A percentile compares a stretch with the other conserved stretches of the same genome.
phyloP scores from a whole-genome alignment of 2,113 vertebrate species.

The Mesocricetus auratus region DNA sequence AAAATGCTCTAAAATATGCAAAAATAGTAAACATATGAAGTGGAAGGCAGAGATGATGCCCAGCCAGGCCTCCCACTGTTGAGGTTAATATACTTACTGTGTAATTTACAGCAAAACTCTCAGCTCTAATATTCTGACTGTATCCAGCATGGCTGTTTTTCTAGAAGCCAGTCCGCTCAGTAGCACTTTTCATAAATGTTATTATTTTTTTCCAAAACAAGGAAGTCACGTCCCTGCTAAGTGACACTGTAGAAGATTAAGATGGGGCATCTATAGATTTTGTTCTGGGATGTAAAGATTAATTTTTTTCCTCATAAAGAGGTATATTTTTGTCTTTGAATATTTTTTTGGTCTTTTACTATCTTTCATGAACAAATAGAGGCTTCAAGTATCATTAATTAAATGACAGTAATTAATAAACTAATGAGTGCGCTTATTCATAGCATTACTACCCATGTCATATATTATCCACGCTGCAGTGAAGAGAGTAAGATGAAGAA shows the following conservation, averaged over 20 bases:
- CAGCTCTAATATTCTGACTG: not conserved
- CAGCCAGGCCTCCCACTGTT: not conserved
- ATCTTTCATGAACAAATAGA: not conserved
- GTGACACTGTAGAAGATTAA: not conserved
- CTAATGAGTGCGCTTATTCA: not conserved
- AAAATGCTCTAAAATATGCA: conserved; percentile 1
- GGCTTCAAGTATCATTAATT: not conserved
- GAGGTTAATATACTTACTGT: not conserved
- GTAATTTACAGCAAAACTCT: conserved; percentile 35
- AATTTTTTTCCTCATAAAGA: conserved; percentile 39
- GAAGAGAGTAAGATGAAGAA: conserved; percentile 7
- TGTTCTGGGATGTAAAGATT: not conserved
- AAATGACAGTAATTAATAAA: not conserved
- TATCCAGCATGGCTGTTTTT: not conserved
- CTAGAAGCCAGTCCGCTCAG: not conserved
- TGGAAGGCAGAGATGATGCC: not conserved
- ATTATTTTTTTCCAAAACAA: not conserved
- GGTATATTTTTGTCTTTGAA: conserved; percentile 8
- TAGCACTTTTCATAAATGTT: conserved; percentile 27
- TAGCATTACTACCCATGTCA: not conserved
- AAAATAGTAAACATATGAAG: conserved; percentile 38
- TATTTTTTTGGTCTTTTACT: not conserved
- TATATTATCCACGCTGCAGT: not conserved
- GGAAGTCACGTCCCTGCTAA: not conserved
- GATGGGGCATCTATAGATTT: not conserved